A percentile compares a stretch with the other conserved stretches of the same genome.
Conservation (phyloP, 1,140 invertebrate genomes). For the Gryon sp. region DNA sequence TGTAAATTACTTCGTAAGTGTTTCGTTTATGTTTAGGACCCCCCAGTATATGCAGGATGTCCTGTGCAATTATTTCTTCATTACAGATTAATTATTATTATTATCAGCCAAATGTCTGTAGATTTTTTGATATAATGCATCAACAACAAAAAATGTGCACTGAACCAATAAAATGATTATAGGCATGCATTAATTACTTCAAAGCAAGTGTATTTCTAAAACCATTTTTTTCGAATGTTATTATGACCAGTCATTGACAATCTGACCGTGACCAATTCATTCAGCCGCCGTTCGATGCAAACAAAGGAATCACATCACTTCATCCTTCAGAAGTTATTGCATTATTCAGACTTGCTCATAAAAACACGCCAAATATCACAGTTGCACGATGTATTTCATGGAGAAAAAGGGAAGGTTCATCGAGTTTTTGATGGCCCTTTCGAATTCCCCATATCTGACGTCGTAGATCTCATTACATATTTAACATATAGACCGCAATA, state of each 20-base stretch:
- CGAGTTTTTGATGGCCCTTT: conserved; percentile 53
- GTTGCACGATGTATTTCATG: conserved; percentile 47
- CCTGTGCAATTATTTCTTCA: no score
- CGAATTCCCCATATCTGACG: conserved; percentile 40
- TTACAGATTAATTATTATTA: no score
- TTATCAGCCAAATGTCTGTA: no score
- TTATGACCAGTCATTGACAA: conserved; percentile 51
- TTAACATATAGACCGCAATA: conserved; percentile 56
- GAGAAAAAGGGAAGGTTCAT: conserved; percentile 40
- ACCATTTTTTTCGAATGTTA: conserved; percentile 30
- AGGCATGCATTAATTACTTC: conserved; percentile 40
- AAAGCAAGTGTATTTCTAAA: conserved; percentile 21
- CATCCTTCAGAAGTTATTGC: conserved; percentile 30
- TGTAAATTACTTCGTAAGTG: no score
- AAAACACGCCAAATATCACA: conserved; percentile 61
- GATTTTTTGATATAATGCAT: no score
- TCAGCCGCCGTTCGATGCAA: conserved; percentile 32
- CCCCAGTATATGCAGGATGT: no score
- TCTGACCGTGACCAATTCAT: conserved; percentile 54
- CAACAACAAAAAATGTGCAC: conserved; percentile 10
- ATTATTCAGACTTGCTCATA: conserved; percentile 60
- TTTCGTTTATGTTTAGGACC: no score
- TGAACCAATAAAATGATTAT: conserved; percentile 17
- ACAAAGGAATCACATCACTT: conserved; percentile 54
- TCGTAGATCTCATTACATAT: conserved; percentile 57